Evolutionary conservation across 2,888 invertebrate genomes (phyloP), one percentile per base, ranked within the genome.

Genomic region (Drosophila engyochracea): DNA sequence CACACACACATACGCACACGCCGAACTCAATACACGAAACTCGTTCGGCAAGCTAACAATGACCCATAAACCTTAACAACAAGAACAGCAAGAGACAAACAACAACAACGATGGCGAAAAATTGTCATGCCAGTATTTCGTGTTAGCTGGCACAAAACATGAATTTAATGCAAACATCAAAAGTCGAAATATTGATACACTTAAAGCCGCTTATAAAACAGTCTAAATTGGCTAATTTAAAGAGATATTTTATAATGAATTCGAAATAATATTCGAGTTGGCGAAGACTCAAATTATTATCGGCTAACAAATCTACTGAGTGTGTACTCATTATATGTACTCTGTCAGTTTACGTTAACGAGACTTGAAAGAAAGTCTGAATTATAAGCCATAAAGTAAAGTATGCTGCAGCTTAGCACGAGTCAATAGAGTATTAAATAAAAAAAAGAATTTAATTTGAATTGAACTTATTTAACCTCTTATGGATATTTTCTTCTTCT

Each of bases 31-130:
- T 19, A 53, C 22, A 52, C 59, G 61, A 82, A 86, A 85, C 88
- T 74, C 71, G 86, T 83, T 83, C 73, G 73, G 63, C 76, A 69
- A 70, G 67, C 69, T 55, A 64, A 79, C 64, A 75, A 54, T 86
- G 88, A 89, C 86, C 86, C 59, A 86, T 63, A 87, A 89, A 85
- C 76, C 73, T 68, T 57, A 76, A 52, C 70, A 72, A 77, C 68
- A 83, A 67, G 47, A 52, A 55, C 37, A 63, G 30, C 63, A 61
- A 30, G 16, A 70, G 35, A 57, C 31, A 39, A 51, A 55, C 31
- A 49, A 7, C 51, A 60, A 28, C 54, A 61, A 79, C 57, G 58
- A 52, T 74, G 70, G 64, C 61, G 70, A 72, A 81, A 74, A 83
- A 79, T 55, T 85, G 84, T 85, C 81, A 89, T 74, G 85, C 73